These are phyloP conservation scores for Tricholaema leucomelas DNA, from an alignment of 2,113 vertebrate species.

Conservation along the genomic window DNA sequence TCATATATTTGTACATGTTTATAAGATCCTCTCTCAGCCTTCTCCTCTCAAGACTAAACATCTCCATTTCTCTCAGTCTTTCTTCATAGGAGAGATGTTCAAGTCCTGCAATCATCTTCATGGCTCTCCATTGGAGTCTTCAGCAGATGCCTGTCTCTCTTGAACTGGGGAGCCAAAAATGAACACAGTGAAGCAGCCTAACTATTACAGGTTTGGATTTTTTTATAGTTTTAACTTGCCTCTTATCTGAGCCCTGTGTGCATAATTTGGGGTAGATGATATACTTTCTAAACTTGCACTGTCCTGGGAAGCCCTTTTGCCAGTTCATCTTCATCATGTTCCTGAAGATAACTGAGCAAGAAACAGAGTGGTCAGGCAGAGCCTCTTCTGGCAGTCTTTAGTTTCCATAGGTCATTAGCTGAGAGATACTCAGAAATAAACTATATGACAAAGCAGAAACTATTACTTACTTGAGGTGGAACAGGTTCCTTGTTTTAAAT, in stretches of 20 bases:
- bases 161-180: too few relatives aligned
- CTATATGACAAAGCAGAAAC: neutral
- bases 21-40: too few relatives aligned
- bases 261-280: neutral
- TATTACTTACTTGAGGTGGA: neutral
- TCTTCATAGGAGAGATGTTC: too few relatives aligned
- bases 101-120: too few relatives aligned
- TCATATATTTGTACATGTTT: too few relatives aligned
- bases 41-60: too few relatives aligned
- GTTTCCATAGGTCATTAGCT: neutral
- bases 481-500: neutral
- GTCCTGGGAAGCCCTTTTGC: neutral
- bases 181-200: neutral
- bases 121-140: too few relatives aligned
- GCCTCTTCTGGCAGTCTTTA: neutral
- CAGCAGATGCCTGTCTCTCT: too few relatives aligned
- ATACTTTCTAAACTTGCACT: neutral
- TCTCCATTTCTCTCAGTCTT: too few relatives aligned
- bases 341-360: neutral
- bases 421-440: neutral
- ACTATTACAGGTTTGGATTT: neutral
- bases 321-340: neutral
- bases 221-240: neutral
- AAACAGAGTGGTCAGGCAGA: neutral
- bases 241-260: neutral